A percentile compares a stretch with the other conserved stretches of the same genome.
phyloP scores from a whole-genome alignment of 2,113 vertebrate species.

The Nycticorax nycticorax region DNA sequence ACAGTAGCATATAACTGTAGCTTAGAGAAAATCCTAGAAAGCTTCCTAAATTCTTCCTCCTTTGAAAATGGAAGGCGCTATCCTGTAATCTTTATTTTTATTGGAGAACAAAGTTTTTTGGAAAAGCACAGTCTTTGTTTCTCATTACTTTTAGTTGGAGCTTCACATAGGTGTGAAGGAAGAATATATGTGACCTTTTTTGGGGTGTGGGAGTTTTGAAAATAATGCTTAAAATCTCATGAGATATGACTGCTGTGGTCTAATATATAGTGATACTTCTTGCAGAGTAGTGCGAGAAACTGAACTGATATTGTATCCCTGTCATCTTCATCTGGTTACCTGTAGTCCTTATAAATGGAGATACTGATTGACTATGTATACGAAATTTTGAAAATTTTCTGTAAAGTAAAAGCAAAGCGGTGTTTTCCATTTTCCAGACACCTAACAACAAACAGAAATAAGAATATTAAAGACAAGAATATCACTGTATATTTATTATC shows the following conservation, averaged over 20 bases:
- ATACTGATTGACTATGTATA: background rate
- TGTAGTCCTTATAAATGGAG: background rate
- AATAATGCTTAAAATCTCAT: background rate
- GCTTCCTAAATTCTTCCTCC: background rate
- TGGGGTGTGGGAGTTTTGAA: background rate
- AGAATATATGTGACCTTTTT: background rate
- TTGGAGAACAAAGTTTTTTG: background rate
- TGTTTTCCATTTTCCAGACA: background rate
- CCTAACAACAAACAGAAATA: background rate
- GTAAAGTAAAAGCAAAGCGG: background rate
- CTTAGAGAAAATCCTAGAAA: slow-evolving; percentile 14
- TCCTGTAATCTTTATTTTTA: background rate
- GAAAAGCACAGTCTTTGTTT: background rate
- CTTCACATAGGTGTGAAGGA: background rate
- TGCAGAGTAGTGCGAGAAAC: background rate
- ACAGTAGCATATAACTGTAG: background rate
- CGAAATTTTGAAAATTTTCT: background rate
- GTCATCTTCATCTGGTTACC: background rate
- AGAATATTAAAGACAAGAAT: background rate
- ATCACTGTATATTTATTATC: background rate
- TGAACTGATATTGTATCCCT: background rate
- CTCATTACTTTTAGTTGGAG: background rate
- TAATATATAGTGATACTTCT: background rate
- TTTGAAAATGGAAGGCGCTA: background rate
- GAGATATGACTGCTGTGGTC: background rate